Evolutionary conservation across 2,113 vertebrate genomes (phyloP), one percentile per base, ranked within the genome.

Genomic region (Redunca redunca): DNA sequence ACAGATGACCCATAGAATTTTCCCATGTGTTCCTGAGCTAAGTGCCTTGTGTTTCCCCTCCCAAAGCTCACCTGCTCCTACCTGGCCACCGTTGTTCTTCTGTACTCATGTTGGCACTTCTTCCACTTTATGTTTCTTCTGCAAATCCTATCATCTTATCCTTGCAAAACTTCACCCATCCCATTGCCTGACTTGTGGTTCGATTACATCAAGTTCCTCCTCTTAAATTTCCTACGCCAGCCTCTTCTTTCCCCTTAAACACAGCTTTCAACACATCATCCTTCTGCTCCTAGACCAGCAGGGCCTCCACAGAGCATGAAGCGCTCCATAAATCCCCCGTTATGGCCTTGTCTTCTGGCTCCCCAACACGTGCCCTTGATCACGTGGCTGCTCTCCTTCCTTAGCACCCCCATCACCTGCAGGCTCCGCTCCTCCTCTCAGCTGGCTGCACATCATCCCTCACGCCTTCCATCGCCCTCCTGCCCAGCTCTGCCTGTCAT

Each of bases 1-100:
- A 15, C 0, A 2, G 40, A 33, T 5, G 0, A 2, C 50, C 25
- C 6, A 1, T 0, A 40, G 58, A 40, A 60, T 12, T 25, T 74
- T 6, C 57, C 26, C 19, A 3, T 0, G 2, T 11, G 36, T 36
- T 48, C 55, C 60, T 50, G 33, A 48, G 85, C 58, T 53, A 30
- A 84, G 30, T 1, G 10, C 64, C 36, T 88, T 12, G 2, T 7
- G 5, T 53, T 8, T 53, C 14, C 50, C 13, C 19, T 21, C 2
- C 33, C 33, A 1, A 50, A 77, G 40, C 12, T 53, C 33, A 0
- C 36, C 17, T 1, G 21, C 50, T 43, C 10, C 80, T 92, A 15
- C 58, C 89, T 60, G 28, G 40, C 74, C 48, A 1, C 33, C 0
- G 0, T 8, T 40, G 40, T 53, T 52, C 77, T 60, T 58, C 92